These are phyloP conservation scores for Percopsis omiscomaycus DNA, from an alignment of 2,797 vertebrate genomes.

Conservation along the genomic window DNA sequence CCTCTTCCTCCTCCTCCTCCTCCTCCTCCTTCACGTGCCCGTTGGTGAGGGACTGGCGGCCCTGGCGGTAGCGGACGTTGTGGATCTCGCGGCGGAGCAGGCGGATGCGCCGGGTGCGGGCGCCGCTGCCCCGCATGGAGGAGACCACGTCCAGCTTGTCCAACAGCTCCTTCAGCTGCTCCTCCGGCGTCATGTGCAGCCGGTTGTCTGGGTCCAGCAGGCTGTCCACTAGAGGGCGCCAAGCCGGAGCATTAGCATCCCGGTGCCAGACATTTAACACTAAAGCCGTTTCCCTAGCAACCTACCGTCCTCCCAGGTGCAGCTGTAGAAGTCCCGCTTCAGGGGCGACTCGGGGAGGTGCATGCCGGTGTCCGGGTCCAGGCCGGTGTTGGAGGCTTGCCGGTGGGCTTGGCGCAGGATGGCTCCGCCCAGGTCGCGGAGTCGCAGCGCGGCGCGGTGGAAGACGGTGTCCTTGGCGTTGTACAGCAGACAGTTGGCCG, in stretches of 20 bases:
- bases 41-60: slow-evolving; percentile 77
- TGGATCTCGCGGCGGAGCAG: slow-evolving; percentile 94
- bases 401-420: slow-evolving; percentile 89
- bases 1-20: slow-evolving; percentile 15
- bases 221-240: slow-evolving; percentile 84
- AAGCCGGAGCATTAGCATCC: background rate
- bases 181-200: slow-evolving; percentile 87
- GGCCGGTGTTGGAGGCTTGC: slow-evolving; percentile 90
- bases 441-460: slow-evolving; percentile 90
- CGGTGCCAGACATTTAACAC: background rate
- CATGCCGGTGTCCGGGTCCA: slow-evolving; percentile 88
- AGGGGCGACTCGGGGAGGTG: slow-evolving; percentile 90
- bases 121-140: slow-evolving; percentile 88
- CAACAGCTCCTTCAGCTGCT: slow-evolving; percentile 91
- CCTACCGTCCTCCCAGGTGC: slow-evolving; percentile 97
- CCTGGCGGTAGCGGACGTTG: slow-evolving; percentile 83
- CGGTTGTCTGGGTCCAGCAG: slow-evolving; percentile 89
- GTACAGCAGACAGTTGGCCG: slow-evolving; percentile 98
- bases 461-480: slow-evolving; percentile 98
- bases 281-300: background rate
- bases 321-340: slow-evolving; percentile 87
- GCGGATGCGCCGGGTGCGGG: slow-evolving; percentile 89
- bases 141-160: slow-evolving; percentile 93
- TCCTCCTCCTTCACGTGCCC: slow-evolving; percentile 60
- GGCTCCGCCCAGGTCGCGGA: slow-evolving; percentile 91